Base-by-base conservation (phyloP, 1,140 invertebrate genomes). In the Ylistrum balloti region DNA sequence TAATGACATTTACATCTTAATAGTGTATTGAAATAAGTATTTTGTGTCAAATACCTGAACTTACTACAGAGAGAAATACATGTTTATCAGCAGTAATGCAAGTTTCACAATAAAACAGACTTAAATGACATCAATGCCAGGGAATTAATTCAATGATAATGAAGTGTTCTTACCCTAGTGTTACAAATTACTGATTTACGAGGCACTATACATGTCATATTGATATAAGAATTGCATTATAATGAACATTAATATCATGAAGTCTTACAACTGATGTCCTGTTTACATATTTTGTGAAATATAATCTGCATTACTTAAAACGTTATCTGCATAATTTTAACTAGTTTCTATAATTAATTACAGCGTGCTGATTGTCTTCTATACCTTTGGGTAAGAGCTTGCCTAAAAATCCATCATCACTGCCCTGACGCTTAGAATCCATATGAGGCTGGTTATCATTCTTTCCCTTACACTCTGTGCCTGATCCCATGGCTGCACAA, bases 401-500 rank as follows among this genome's bases (percentile, higher is more conserved):
- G 7, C 95, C 90, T 28, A 96, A 87, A 34, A 95, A 91, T 10
- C 94, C 94, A 32, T 89, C 91, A 20, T 56, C 87, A 33, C 90
- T 88, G 22, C 91, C 91, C 22, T 33, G 35, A 86, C 74, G 56
- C 48, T 91, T 91, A 45, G 35, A 48, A 48, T 91, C 35, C 33
- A 38, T 90, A 34, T 89, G 33, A 13, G 35, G 17, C 28, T 90
- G 91, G 13, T 41, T 38, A 33, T 92, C 91, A 32, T 92, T 88
- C 28, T 91, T 87, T 15, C 56, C 88, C 45, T 91, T 89, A 38
- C 92, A 91, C 28, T 91, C 91, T 45, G 91, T 91, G 33, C 91
- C 88, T 20, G 92, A 88, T n/a, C 89, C 89, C 86, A 92, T 93
- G 15, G 93, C 92, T 28, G 95, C 94, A 93, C 97, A 99, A 94